Percentiles rank a stretch among this genome's conserved stretches.
These are phyloP conservation scores for Hepsetus odoe DNA, from an alignment of 2,113 vertebrate genomes.

Conservation along the genomic window DNA sequence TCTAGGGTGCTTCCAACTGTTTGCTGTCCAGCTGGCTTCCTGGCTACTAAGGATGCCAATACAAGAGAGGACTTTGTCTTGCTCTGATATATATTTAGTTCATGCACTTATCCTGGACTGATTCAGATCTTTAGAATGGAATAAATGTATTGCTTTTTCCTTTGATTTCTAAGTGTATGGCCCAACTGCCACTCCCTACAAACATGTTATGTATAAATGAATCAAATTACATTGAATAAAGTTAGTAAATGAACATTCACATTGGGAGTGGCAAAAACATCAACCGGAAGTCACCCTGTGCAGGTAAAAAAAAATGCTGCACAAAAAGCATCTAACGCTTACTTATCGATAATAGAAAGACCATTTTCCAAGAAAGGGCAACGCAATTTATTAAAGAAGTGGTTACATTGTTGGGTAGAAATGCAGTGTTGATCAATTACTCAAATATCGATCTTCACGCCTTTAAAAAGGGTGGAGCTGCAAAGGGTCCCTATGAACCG, in stretches of 20 bases:
- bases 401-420: no score
- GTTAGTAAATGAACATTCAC: background rate
- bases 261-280: background rate
- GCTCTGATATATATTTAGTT: slow-evolving; percentile 28
- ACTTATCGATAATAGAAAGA: no score
- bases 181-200: background rate
- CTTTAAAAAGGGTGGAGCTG: no score
- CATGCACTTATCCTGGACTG: slow-evolving; percentile 26
- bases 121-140: background rate
- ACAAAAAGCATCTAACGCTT: no score
- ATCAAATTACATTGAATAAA: background rate
- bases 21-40: slow-evolving; percentile 32
- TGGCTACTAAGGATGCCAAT: slow-evolving; percentile 28
- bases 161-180: background rate
- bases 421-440: no score
- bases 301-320: no score
- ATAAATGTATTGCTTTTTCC: background rate
- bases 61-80: slow-evolving; percentile 29
- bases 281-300: no score
- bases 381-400: no score
- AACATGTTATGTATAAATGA: slow-evolving; percentile 3
- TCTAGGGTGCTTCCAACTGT: slow-evolving; percentile 12
- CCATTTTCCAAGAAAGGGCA: no score
- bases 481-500: no score
- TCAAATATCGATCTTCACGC: no score